These are phyloP conservation scores for Neosalanx taihuensis DNA, from an alignment of 2,797 vertebrate genomes.

Conservation along the genomic window DNA sequence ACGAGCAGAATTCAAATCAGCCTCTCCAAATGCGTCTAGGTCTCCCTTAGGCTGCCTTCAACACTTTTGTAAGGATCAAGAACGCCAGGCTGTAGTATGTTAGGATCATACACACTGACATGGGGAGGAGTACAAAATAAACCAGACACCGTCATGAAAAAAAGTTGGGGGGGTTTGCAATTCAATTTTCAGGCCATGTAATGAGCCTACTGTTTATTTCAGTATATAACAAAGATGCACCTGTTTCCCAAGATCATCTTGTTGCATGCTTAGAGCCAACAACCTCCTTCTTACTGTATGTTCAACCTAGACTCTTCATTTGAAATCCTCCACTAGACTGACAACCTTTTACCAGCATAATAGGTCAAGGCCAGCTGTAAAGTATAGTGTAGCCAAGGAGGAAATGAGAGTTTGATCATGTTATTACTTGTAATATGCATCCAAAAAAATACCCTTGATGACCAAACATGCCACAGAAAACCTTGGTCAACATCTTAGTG, in stretches of 20 bases:
- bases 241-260: too few relatives aligned
- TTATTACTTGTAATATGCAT: neutral
- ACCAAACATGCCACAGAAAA: constrained; percentile 22
- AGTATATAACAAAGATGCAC: too few relatives aligned
- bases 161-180: neutral
- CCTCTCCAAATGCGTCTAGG: too few relatives aligned
- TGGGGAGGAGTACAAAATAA: too few relatives aligned
- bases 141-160: neutral
- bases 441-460: constrained; percentile 19
- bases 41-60: too few relatives aligned
- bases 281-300: too few relatives aligned
- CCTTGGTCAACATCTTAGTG: constrained; percentile 49
- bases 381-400: neutral
- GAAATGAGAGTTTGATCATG: neutral
- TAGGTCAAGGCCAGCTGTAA: neutral
- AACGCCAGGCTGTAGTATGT: too few relatives aligned
- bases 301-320: too few relatives aligned
- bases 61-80: too few relatives aligned
- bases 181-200: neutral
- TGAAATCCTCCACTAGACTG: neutral
- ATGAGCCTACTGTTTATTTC: neutral
- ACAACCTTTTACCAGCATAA: constrained; percentile 1
- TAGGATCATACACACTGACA: too few relatives aligned
- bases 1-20: neutral
- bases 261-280: too few relatives aligned